phyloP scores from a whole-genome alignment of 2,888 invertebrate species.

The Keiferia lycopersicella region DNA sequence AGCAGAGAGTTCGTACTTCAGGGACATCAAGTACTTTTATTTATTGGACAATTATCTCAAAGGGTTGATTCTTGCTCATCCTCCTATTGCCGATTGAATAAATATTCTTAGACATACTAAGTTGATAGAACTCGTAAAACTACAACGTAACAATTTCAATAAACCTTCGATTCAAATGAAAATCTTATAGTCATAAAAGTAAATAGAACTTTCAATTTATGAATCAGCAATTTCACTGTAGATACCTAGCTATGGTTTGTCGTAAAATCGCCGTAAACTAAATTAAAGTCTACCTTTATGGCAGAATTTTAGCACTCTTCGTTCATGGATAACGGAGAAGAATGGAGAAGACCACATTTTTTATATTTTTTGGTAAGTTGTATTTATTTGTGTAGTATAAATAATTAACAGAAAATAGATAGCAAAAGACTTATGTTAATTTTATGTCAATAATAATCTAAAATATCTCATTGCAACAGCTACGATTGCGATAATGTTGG shows the following conservation, averaged over 20 bases:
- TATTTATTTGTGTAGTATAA: too few species aligned
- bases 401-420: too few species aligned
- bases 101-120: too few species aligned
- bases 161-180: slow-evolving; percentile 8
- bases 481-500: too few species aligned
- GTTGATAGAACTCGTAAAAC: not conserved
- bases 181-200: slow-evolving; percentile 27
- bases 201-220: slow-evolving; percentile 57
- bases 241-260: slow-evolving; percentile 49
- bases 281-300: slow-evolving; percentile 45
- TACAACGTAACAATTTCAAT: not conserved
- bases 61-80: too few species aligned
- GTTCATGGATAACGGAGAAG: slow-evolving; percentile 21
- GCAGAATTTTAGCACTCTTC: slow-evolving; percentile 40
- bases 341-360: slow-evolving; percentile 32
- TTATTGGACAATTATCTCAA: too few species aligned
- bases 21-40: too few species aligned
- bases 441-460: too few species aligned
- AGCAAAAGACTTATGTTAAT: too few species aligned
- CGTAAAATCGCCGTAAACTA: slow-evolving; percentile 57
- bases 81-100: too few species aligned
- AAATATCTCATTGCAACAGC: too few species aligned
- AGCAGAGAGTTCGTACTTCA: too few species aligned
- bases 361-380: slow-evolving; percentile 25
- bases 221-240: slow-evolving; percentile 56